Evolutionary conservation across 2,113 vertebrate genomes (phyloP).

Genomic region (Thalassoma bifasciatum): DNA sequence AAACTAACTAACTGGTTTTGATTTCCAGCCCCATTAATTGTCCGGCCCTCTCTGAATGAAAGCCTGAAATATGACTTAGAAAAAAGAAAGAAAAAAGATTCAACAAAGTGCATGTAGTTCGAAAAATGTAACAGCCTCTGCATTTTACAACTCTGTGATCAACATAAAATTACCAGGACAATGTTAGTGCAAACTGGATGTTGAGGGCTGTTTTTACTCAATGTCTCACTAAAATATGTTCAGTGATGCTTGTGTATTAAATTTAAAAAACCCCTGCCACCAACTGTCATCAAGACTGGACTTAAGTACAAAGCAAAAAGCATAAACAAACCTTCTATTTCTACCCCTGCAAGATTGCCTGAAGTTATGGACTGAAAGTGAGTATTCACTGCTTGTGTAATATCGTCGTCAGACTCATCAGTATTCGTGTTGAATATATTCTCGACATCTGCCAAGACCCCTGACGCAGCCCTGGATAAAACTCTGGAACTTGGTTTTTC

Average conservation of each 20-base stretch:
- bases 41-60: too few species aligned
- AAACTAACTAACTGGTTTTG: too few species aligned
- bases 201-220: too few species aligned
- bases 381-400: accelerated
- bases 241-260: background rate
- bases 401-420: accelerated
- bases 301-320: background rate
- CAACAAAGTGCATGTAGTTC: too few species aligned
- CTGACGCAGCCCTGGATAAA: accelerated
- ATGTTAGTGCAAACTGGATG: too few species aligned
- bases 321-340: background rate
- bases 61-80: too few species aligned
- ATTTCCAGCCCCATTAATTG: too few species aligned
- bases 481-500: accelerated
- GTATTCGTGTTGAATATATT: conserved; percentile 7
- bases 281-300: background rate
- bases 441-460: conserved; percentile 32
- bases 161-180: too few species aligned
- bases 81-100: too few species aligned
- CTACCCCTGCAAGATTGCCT: accelerated
- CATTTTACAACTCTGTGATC: too few species aligned
- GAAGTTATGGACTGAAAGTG: accelerated
- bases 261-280: background rate
- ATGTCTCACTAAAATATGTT: background rate
- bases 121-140: too few species aligned